phyloP scores from a whole-genome alignment of 2,888 invertebrate genomes.

The Drosophila austrosaltans region DNA sequence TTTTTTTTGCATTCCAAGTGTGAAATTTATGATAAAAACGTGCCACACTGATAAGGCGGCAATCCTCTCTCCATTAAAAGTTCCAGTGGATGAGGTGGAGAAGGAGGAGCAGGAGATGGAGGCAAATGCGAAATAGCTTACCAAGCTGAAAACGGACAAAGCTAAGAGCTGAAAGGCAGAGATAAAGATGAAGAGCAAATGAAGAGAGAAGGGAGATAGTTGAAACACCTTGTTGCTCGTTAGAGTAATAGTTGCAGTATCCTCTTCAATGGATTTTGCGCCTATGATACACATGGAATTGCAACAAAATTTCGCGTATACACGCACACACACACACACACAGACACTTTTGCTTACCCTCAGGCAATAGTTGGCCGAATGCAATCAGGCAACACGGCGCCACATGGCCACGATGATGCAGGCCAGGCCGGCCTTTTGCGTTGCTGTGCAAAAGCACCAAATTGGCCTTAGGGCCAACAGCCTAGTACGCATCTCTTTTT shows the following conservation, averaged over 20 bases:
- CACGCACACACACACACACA: background rate
- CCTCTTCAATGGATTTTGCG: constrained; percentile 42
- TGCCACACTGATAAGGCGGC: constrained; percentile 67
- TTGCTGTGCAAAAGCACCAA: background rate
- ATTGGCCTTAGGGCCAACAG: constrained; percentile 11
- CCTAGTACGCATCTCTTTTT: constrained; percentile 21
- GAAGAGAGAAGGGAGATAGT: constrained; percentile 20
- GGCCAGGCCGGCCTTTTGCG: constrained; percentile 2
- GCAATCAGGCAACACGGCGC: constrained; percentile 16
- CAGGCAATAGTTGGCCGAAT: constrained; percentile 11
- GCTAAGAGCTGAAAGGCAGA: constrained; percentile 7
- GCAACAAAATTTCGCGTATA: constrained; percentile 5
- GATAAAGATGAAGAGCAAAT: constrained; percentile 4
- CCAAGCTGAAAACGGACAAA: constrained; percentile 5
- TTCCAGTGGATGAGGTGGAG: background rate
- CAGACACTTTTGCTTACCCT: background rate
- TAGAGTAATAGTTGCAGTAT: constrained; percentile 60
- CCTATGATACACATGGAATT: constrained; percentile 32
- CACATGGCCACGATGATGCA: constrained; percentile 4
- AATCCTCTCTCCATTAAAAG: constrained; percentile 9
- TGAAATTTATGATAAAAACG: constrained; percentile 77
- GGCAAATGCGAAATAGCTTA: constrained; percentile 8
- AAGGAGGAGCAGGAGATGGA: background rate
- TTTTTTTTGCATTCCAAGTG: constrained; percentile 60
- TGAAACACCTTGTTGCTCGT: constrained; percentile 64